Evolutionary conservation across 2,888 invertebrate species (phyloP).

Genomic region (Lithophane ornitopus): DNA sequence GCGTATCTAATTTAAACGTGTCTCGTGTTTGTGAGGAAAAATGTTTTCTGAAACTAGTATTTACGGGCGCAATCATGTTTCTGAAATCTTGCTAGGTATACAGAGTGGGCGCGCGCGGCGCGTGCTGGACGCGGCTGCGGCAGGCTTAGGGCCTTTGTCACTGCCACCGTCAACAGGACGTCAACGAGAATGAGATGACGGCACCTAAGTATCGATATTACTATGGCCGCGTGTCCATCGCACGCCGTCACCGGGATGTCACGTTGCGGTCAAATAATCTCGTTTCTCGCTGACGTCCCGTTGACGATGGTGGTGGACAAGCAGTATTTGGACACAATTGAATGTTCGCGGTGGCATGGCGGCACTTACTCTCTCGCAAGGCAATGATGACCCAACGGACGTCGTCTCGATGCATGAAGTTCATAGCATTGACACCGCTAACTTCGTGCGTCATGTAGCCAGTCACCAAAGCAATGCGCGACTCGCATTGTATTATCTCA

Average conservation of each 20-base stretch:
- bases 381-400: slow-evolving; percentile 96
- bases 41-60: neutral
- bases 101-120: neutral
- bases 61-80: slow-evolving; percentile 1
- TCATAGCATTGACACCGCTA: slow-evolving; percentile 96
- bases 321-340: slow-evolving; percentile 1
- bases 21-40: slow-evolving; percentile 2
- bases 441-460: slow-evolving; percentile 97
- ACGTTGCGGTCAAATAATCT: too few relatives aligned
- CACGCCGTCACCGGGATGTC: too few relatives aligned
- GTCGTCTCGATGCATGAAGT: slow-evolving; percentile 97
- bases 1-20: neutral
- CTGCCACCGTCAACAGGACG: too few relatives aligned
- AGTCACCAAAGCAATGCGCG: slow-evolving; percentile 96
- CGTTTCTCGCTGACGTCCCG: too few relatives aligned
- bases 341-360: slow-evolving; percentile 60
- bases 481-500: slow-evolving; percentile 96
- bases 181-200: too few relatives aligned
- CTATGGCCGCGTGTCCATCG: too few relatives aligned
- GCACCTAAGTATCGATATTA: too few relatives aligned
- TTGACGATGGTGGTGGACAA: too few relatives aligned
- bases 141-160: slow-evolving; percentile 11
- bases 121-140: slow-evolving; percentile 14
- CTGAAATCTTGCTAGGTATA: slow-evolving; percentile 12
- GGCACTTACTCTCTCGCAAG: slow-evolving; percentile 92